Evolutionary conservation across 1,140 invertebrate species (phyloP), one percentile per base, ranked within the genome.

Genomic region (Agrilus planipennis): DNA sequence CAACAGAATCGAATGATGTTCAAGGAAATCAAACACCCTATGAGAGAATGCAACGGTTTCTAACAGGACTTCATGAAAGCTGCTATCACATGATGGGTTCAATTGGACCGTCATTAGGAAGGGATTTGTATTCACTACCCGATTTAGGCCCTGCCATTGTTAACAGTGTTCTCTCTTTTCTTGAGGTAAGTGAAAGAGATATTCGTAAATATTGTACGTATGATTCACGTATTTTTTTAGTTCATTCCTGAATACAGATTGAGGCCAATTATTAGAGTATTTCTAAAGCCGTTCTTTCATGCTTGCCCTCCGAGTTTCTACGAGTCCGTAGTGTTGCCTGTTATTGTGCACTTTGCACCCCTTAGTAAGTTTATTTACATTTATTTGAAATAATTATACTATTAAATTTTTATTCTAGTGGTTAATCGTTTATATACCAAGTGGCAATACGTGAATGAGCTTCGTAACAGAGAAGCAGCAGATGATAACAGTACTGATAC

Each of bases 171-270:
- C 73, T 82, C 39, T 71, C 74, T n/a, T 78, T 76, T 45, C 64
- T 84, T 53, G 77, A 81, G 55, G 72, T 73, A 53, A 62, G 36
- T 10, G 15, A 6, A 11, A 25, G 22, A 5, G 11, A 25, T 25
- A 6, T 5, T 25, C 11, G 5, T 6, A 25, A 25, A 5, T 6
- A 25, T 5, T n/a, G n/a, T n/a, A n/a, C n/a, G n/a, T n/a, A n/a
- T 31, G 29, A 10, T 31, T 32, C 22, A 9, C 12, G n/a, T n/a
- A n/a, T n/a, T n/a, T n/a, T 60, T 68, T 25, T 41, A 76, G 63
- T 62, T 66, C 35, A 73, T 91, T 53, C 87, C 89, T n/a, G 87
- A 91, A 62, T 81, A 85, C 62, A 74, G 85, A 63, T 58, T 91
- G 45, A 69, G 87, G 30, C 77, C 82, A 0, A 76, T 92, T 32